Evolutionary conservation across 2,113 vertebrate genomes (phyloP), one percentile per base, ranked within the genome.

Genomic region (Protomyctophum bolini): DNA sequence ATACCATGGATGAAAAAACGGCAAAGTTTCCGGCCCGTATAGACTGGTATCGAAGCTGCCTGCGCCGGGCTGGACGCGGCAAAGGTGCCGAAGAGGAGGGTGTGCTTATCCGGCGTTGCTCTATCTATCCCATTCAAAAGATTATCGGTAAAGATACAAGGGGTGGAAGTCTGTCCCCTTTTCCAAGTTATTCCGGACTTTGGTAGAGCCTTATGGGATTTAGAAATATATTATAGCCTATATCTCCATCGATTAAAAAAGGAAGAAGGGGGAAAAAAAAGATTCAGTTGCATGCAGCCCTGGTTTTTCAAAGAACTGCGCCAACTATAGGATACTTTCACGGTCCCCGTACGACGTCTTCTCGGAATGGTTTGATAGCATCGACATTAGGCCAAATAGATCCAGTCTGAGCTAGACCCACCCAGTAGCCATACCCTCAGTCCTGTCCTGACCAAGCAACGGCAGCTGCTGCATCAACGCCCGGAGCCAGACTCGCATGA

Each of bases 391-490:
- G 86, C 77, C 79, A 68, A 68, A 80, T 33, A 61, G 76, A 73
- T 81, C 83, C 81, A 63, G 77, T 72, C 76, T 21, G 71, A 80
- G 80, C 80, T 75, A 83, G 85, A 83, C 83, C 84, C 84, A 79
- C 83, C 88, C 84, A 41, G 33, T 41, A 41, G 3, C 33, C 76
- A 81, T 85, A 68, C 77, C 69, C 87, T 63, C 66, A 84, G 76
- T 88, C 89, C 91, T 79, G 80, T 84, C 70, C 70, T 59, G 84
- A 86, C 85, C 86, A 88, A 75, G 76, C 87, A 80, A 77, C 81
- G 71, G 81, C 83, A 87, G 86, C 87, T 89, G 88, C 89, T 89
- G 88, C 89, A 91, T 84, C 86, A 85, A 87, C 78, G 83, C 82
- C 86, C 79, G 87, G 70, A 87, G 80, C 80, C 86, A 89, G 87